Evolutionary conservation across 2,888 invertebrate species (phyloP).

Genomic region (Ametastegia equiseti): DNA sequence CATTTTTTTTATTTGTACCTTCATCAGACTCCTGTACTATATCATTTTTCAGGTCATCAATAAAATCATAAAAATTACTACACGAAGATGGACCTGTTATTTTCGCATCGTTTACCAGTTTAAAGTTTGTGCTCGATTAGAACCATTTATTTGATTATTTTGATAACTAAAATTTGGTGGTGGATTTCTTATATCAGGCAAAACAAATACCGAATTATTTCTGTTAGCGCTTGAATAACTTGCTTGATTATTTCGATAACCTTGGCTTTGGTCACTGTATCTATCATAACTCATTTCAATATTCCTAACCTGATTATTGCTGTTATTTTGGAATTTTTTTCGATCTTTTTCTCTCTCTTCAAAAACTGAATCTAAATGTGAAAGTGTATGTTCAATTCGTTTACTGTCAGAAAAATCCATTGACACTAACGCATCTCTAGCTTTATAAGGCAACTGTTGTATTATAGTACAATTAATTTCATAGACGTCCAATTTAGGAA

Average conservation of each 20-base stretch:
- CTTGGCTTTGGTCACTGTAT: too few relatives aligned
- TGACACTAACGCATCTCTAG: slow-evolving; percentile 1
- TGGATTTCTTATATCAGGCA: neutral
- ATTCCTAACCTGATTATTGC: neutral
- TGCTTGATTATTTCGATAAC: neutral
- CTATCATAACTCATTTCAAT: too few relatives aligned
- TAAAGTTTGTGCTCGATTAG: neutral
- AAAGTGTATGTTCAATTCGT: slow-evolving; percentile 12
- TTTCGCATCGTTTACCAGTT: slow-evolving; percentile 1
- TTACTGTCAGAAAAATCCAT: slow-evolving; percentile 27
- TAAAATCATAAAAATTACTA: neutral
- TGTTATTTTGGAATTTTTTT: neutral
- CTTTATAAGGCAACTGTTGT: too few relatives aligned
- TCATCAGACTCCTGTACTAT: neutral
- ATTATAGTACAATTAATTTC: slow-evolving; percentile 41
- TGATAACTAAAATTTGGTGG: neutral
- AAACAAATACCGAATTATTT: neutral
- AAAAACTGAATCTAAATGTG: neutral
- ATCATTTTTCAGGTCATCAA: neutral
- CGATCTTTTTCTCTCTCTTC: neutral
- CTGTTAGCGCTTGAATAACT: neutral
- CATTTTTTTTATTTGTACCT: neutral
- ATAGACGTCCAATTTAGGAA: neutral
- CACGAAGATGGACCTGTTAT: neutral
- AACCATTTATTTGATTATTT: neutral